These are phyloP conservation scores for Tragelaphus imberbis DNA, from an alignment of 2,113 vertebrate genomes.

Conservation along the genomic window DNA sequence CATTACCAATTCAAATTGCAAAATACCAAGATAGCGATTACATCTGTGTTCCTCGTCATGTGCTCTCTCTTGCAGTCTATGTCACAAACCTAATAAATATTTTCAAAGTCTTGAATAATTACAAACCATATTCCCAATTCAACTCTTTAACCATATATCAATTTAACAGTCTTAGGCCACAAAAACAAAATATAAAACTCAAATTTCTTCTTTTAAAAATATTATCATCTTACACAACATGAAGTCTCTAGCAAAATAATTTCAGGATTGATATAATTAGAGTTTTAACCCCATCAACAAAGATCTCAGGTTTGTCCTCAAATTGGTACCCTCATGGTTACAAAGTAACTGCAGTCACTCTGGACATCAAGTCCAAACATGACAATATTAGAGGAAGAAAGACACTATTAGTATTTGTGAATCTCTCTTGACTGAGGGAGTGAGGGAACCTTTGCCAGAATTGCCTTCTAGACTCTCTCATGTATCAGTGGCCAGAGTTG, in stretches of 20 bases:
- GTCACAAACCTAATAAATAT: not conserved
- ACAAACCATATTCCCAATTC: not conserved
- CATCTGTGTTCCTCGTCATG: not conserved
- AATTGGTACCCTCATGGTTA: not conserved
- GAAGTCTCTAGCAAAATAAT: not conserved
- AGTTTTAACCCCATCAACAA: not conserved
- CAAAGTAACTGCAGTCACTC: not conserved
- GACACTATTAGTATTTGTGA: not conserved
- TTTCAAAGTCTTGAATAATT: conserved; percentile 4
- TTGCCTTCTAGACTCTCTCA: not conserved
- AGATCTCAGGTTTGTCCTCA: not conserved
- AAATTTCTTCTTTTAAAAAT: conserved; percentile 8
- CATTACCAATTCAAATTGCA: not conserved
- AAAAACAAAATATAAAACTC: not conserved
- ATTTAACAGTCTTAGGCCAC: not conserved
- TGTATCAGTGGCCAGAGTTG: not conserved
- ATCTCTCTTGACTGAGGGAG: not conserved
- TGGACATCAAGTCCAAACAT: not conserved
- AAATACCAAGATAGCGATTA: not conserved
- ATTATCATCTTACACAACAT: not conserved
- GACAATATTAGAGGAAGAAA: not conserved
- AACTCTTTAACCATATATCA: not conserved
- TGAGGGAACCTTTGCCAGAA: not conserved
- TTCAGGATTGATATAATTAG: not conserved
- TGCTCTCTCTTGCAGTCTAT: not conserved